phyloP scores from a whole-genome alignment of 2,113 vertebrate genomes.

The Oxyura jamaicensis region DNA sequence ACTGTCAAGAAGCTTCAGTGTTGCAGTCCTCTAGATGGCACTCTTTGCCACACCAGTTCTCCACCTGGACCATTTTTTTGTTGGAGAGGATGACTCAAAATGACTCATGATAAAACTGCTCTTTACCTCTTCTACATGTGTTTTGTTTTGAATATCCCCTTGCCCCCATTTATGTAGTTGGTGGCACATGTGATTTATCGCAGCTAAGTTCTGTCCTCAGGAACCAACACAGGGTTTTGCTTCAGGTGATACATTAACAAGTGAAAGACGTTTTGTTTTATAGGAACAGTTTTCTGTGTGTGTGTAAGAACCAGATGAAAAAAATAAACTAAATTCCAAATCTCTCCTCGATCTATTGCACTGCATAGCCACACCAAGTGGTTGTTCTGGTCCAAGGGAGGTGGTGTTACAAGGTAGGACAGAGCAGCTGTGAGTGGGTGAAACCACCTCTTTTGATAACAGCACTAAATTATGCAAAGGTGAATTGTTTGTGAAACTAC shows the following conservation, averaged over 20 bases:
- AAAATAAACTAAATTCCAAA: background rate
- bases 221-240: background rate
- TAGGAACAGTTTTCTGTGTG: background rate
- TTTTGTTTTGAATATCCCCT: background rate
- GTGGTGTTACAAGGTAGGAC: background rate
- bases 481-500: background rate
- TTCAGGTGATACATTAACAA: background rate
- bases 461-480: background rate
- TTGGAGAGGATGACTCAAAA: background rate
- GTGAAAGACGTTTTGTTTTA: background rate
- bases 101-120: background rate
- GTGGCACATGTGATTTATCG: background rate
- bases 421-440: background rate
- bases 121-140: accelerated
- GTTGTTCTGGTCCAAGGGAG: background rate
- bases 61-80: background rate
- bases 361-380: background rate
- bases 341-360: background rate
- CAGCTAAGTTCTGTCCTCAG: background rate
- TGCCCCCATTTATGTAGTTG: background rate
- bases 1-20: background rate
- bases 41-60: background rate
- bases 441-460: background rate
- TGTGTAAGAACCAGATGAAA: background rate
- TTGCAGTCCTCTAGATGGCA: slow-evolving; percentile 48